These are phyloP conservation scores for Petrocephalus zakoni DNA, from an alignment of 2,113 vertebrate species.

Conservation along the genomic window DNA sequence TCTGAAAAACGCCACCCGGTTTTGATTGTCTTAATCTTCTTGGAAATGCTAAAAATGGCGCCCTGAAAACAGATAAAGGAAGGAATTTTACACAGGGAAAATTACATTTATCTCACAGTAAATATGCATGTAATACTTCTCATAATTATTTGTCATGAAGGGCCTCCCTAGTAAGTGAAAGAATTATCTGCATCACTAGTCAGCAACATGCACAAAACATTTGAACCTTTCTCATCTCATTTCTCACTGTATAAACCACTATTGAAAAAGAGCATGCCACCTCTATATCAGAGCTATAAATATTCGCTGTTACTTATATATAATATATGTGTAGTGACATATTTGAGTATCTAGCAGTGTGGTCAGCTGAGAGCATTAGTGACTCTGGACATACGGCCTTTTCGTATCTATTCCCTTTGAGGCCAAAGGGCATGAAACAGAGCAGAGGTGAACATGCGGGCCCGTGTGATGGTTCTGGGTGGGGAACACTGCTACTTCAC, in stretches of 20 bases:
- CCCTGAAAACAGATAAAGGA: background rate
- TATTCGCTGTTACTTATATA: background rate
- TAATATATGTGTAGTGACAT: background rate
- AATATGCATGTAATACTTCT: background rate
- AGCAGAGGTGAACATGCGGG: background rate
- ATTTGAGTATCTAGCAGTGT: background rate
- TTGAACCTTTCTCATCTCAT: background rate
- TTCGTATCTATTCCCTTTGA: background rate
- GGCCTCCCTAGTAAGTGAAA: background rate
- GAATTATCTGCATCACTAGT: background rate
- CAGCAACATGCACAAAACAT: background rate
- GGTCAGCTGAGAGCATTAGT: background rate
- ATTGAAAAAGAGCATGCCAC: background rate
- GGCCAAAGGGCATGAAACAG: background rate
- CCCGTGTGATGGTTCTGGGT: background rate
- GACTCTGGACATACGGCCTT: background rate
- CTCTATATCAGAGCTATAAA: background rate
- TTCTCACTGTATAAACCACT: background rate
- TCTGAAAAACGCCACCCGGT: background rate
- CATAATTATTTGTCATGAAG: background rate
- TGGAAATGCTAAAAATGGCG: no score
- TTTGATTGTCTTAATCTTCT: background rate
- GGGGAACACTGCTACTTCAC: background rate
- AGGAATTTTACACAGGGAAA: no score
- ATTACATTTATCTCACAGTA: no score